A percentile compares a stretch with the other conserved stretches of the same genome.
Evolutionary conservation across 2,888 invertebrate genomes (phyloP).

Genomic region (Mimas tiliae): DNA sequence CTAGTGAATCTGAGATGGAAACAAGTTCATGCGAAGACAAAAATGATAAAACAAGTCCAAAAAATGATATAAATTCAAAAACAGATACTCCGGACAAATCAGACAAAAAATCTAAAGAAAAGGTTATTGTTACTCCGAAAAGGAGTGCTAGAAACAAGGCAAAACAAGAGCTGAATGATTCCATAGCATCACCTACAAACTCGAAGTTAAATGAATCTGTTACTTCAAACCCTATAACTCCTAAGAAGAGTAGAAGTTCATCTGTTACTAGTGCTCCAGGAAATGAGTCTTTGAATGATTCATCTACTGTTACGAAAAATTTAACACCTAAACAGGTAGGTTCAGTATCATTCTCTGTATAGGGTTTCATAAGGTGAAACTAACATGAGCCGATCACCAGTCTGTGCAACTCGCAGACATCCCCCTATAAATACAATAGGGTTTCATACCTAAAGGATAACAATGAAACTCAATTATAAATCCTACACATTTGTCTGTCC

Average conservation of each 20-base stretch:
- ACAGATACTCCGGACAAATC: slow-evolving; percentile 14
- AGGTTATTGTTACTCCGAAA: slow-evolving; percentile 53
- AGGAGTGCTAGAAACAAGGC: slow-evolving; percentile 55
- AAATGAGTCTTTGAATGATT: slow-evolving; percentile 62
- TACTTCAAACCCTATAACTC: slow-evolving; percentile 55
- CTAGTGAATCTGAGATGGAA: slow-evolving; percentile 31
- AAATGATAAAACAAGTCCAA: slow-evolving; percentile 27
- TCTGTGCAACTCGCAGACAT: no score
- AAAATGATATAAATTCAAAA: slow-evolving; percentile 23
- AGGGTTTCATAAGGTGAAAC: no score
- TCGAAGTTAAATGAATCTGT: slow-evolving; percentile 58
- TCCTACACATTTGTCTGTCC: no score
- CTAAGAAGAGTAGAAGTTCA: slow-evolving; percentile 57
- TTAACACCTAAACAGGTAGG: slow-evolving; percentile 75
- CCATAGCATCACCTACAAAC: slow-evolving; percentile 50
- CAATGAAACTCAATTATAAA: no score
- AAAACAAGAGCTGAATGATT: slow-evolving; percentile 53
- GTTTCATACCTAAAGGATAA: no score
- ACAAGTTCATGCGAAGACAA: slow-evolving; percentile 29
- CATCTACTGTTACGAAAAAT: slow-evolving; percentile 47
- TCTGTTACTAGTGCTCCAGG: slow-evolving; percentile 56
- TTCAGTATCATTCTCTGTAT: background rate
- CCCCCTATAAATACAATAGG: no score
- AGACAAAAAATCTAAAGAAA: slow-evolving; percentile 31
- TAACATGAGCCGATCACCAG: no score